phyloP scores from a whole-genome alignment of 1,140 invertebrate species.

The Melanaphis sacchari region DNA sequence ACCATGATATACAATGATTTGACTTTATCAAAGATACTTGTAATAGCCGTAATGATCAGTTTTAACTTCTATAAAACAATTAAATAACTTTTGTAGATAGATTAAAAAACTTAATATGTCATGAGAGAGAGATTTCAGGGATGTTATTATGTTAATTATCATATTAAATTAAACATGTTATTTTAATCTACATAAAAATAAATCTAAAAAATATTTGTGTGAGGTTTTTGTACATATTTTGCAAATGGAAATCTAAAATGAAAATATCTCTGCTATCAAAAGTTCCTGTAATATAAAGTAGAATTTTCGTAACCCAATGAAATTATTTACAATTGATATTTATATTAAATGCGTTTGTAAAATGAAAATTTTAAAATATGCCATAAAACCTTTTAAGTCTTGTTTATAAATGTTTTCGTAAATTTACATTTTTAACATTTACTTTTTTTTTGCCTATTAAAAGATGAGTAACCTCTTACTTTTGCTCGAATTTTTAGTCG shows the following conservation, averaged over 20 bases:
- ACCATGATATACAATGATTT: background rate
- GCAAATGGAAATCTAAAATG: background rate
- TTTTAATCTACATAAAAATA: background rate
- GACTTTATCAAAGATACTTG: background rate
- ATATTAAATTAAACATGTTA: too few relatives aligned
- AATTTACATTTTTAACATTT: too few relatives aligned
- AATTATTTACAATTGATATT: background rate
- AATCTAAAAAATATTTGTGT: background rate
- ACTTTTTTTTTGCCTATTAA: too few relatives aligned
- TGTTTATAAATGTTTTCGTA: too few relatives aligned
- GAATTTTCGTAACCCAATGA: background rate
- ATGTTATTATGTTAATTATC: background rate
- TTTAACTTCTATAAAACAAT: background rate
- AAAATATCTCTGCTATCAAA: background rate
- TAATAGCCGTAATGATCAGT: background rate
- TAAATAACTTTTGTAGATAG: background rate
- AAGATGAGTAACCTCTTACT: too few relatives aligned
- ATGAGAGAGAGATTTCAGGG: background rate
- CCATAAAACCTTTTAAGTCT: too few relatives aligned
- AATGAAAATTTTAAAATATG: background rate
- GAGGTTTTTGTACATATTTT: background rate
- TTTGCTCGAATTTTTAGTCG: too few relatives aligned
- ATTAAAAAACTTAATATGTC: background rate
- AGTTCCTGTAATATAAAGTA: background rate
- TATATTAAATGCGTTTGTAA: background rate